These are phyloP conservation scores for Etheostoma spectabile DNA, from an alignment of 2,113 vertebrate species.

Conservation along the genomic window DNA sequence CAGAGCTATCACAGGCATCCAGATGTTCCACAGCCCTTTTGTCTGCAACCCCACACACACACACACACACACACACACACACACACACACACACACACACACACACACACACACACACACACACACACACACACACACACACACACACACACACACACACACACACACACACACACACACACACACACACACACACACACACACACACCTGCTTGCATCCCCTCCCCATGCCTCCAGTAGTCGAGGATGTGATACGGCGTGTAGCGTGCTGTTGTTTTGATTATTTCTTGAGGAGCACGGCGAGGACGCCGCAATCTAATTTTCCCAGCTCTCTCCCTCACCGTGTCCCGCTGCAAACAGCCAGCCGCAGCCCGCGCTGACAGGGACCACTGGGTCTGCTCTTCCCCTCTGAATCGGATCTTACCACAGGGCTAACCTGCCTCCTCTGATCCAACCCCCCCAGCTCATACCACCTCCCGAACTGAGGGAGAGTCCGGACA, in stretches of 20 bases:
- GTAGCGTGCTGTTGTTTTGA: constrained; percentile 51
- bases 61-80: constrained; percentile 15
- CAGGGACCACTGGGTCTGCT: constrained; percentile 13
- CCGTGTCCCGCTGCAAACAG: constrained; percentile 12
- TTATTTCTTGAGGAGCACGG: constrained; percentile 38
- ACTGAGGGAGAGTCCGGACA: neutral
- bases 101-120: constrained; percentile 15
- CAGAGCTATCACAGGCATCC: constrained; percentile 80
- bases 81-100: constrained; percentile 15
- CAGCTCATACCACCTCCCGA: constrained; percentile 16
- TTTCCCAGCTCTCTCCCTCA: constrained; percentile 15
- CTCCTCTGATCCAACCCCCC: constrained; percentile 24
- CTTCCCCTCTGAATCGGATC: constrained; percentile 41
- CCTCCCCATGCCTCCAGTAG: constrained; percentile 48
- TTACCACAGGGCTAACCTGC: constrained; percentile 27
- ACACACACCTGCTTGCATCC: constrained; percentile 58
- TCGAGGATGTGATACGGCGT: constrained; percentile 52
- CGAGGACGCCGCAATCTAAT: constrained; percentile 47
- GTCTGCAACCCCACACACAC: constrained; percentile 49
- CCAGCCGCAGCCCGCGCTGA: constrained; percentile 11
- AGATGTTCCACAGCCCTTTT: constrained; percentile 83
- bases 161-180: constrained; percentile 15
- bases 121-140: constrained; percentile 15
- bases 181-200: constrained; percentile 12
- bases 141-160: constrained; percentile 15